Percentiles rank a stretch among this genome's conserved stretches.
phyloP scores from a whole-genome alignment of 2,113 vertebrate genomes.

The Ictalurus punctatus region DNA sequence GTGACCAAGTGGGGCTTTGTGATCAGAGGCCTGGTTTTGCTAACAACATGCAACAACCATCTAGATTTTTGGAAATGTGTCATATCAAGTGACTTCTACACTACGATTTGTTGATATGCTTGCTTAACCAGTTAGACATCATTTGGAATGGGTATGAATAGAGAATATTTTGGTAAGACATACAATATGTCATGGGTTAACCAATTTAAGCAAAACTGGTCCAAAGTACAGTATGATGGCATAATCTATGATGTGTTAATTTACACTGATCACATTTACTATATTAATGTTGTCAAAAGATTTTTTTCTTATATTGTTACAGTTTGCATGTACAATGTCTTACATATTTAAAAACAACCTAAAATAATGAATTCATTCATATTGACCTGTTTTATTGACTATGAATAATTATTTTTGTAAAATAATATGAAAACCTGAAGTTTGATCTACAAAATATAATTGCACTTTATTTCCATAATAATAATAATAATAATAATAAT shows the following conservation, averaged over 20 bases:
- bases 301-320: neutral
- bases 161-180: neutral
- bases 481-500: no score
- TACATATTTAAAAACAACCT: neutral
- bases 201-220: neutral
- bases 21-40: constrained; percentile 15
- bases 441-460: neutral
- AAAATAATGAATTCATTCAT: neutral
- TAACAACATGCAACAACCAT: neutral
- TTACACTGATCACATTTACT: neutral
- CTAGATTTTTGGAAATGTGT: constrained; percentile 19
- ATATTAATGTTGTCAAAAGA: neutral
- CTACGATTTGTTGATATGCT: constrained; percentile 21
- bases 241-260: neutral
- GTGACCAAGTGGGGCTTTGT: neutral
- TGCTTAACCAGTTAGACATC: neutral
- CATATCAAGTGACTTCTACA: constrained; percentile 27
- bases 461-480: neutral
- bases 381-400: neutral
- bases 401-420: neutral
- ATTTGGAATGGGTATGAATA: constrained; percentile 8
- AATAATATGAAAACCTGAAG: neutral
- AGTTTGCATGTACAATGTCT: neutral
- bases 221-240: neutral
- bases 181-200: neutral